Percentiles rank a stretch among this genome's conserved stretches.
phyloP scores from a whole-genome alignment of 2,797 vertebrate species.

The Rhodeus uyekii region DNA sequence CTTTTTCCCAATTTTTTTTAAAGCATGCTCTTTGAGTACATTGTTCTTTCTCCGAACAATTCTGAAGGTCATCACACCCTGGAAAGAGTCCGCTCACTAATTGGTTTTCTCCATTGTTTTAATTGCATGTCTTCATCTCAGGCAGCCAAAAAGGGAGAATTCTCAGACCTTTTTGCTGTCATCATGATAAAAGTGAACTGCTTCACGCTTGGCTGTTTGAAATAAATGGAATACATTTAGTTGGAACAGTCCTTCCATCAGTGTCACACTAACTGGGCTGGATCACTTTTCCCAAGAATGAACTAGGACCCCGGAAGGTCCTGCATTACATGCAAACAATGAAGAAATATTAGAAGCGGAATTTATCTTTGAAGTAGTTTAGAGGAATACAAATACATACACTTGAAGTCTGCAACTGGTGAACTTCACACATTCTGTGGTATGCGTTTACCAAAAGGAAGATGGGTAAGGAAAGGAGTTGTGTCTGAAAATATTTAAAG shows the following conservation, averaged over 20 bases:
- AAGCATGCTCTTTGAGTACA: background rate
- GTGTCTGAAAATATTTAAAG: constrained; percentile 77
- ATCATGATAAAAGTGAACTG: background rate
- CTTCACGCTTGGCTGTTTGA: constrained; percentile 13
- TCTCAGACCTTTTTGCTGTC: constrained; percentile 15
- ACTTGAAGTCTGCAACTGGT: constrained; percentile 67
- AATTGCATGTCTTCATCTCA: constrained; percentile 36
- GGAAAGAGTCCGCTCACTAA: constrained; percentile 14
- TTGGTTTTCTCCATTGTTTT: constrained; percentile 34
- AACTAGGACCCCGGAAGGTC: constrained; percentile 32
- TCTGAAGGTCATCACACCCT: constrained; percentile 41
- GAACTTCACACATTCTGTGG: constrained; percentile 72
- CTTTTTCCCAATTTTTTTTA: background rate
- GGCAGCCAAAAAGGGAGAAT: constrained; percentile 3
- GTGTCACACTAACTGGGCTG: constrained; percentile 6
- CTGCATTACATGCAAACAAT: constrained; percentile 53
- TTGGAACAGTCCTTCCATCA: constrained; percentile 19
- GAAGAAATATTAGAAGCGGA: constrained; percentile 60
- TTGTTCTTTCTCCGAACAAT: background rate
- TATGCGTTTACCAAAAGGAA: constrained; percentile 65
- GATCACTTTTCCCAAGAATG: constrained; percentile 4
- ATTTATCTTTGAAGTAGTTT: constrained; percentile 38
- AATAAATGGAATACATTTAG: constrained; percentile 38
- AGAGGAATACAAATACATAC: constrained; percentile 49
- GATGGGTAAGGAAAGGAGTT: constrained; percentile 65